phyloP scores from a whole-genome alignment of 2,797 vertebrate genomes.

The Sardinella longiceps region DNA sequence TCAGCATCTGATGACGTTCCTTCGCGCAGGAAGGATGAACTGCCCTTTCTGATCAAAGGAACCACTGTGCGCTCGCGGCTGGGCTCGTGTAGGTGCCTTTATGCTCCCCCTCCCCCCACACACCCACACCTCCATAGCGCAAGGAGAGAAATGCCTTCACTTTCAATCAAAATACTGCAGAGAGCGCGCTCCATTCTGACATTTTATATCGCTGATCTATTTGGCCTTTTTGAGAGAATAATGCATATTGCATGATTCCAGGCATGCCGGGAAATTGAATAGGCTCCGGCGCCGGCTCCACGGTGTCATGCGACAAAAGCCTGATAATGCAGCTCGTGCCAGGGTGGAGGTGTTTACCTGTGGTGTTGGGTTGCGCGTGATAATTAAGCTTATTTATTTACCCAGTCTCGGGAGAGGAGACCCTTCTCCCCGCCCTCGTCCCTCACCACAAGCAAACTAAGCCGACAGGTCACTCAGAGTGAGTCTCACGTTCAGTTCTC shows the following conservation, averaged over 20 bases:
- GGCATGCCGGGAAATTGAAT: constrained; percentile 50
- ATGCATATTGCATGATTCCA: constrained; percentile 52
- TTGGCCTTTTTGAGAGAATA: constrained; percentile 47
- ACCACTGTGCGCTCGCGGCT: constrained; percentile 60
- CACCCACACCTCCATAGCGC: constrained; percentile 43
- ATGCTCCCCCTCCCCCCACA: constrained; percentile 43
- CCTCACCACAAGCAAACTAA: not conserved
- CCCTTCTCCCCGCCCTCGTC: not conserved
- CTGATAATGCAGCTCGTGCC: constrained; percentile 16
- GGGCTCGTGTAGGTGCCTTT: constrained; percentile 60
- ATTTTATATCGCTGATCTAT: constrained; percentile 66
- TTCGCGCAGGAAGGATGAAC: constrained; percentile 62
- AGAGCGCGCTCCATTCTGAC: constrained; percentile 54
- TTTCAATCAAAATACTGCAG: constrained; percentile 64
- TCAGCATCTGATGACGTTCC: constrained; percentile 65
- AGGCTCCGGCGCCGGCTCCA: constrained; percentile 38
- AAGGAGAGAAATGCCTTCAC: constrained; percentile 57
- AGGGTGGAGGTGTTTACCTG: constrained; percentile 38
- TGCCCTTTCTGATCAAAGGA: constrained; percentile 75
- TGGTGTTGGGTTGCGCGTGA: constrained; percentile 40
- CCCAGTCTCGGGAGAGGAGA: constrained; percentile 27
- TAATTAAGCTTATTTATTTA: constrained; percentile 49
- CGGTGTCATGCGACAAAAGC: constrained; percentile 50
- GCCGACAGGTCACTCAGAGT: constrained; percentile 6
- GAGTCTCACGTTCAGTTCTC: not conserved